Conservation (phyloP, 2,888 invertebrate species). For the Tipula lateralis region DNA sequence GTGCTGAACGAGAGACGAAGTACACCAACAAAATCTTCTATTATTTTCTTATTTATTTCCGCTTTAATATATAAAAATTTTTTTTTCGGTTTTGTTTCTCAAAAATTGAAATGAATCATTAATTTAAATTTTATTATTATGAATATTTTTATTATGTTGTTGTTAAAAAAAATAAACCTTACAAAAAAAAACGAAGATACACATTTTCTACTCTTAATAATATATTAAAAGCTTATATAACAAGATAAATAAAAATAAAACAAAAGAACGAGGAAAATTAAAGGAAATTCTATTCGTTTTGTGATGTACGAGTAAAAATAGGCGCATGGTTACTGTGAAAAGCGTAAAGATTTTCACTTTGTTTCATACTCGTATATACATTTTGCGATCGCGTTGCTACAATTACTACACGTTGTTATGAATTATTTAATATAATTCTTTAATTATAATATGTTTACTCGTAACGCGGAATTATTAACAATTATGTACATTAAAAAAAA, state of each 20-base stretch:
- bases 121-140: slow-evolving; percentile 12
- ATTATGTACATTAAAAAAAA: background rate
- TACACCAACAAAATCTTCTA: background rate
- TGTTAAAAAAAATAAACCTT: background rate
- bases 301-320: background rate
- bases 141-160: background rate
- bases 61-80: background rate
- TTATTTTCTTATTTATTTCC: slow-evolving; percentile 14
- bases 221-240: background rate
- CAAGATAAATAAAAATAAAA: background rate
- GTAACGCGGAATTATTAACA: background rate
- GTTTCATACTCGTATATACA: background rate
- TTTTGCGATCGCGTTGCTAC: background rate
- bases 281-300: background rate
- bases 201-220: background rate
- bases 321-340: background rate
- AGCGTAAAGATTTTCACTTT: background rate
- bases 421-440: background rate
- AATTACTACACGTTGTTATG: background rate
- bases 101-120: slow-evolving; percentile 19
- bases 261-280: background rate
- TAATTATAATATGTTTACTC: background rate
- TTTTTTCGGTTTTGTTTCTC: background rate
- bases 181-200: background rate
- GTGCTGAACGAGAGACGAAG: background rate